A percentile compares a stretch with the other conserved stretches of the same genome.
phyloP scores from a whole-genome alignment of 2,888 invertebrate species.

The Zaprionus obscuricornis region DNA sequence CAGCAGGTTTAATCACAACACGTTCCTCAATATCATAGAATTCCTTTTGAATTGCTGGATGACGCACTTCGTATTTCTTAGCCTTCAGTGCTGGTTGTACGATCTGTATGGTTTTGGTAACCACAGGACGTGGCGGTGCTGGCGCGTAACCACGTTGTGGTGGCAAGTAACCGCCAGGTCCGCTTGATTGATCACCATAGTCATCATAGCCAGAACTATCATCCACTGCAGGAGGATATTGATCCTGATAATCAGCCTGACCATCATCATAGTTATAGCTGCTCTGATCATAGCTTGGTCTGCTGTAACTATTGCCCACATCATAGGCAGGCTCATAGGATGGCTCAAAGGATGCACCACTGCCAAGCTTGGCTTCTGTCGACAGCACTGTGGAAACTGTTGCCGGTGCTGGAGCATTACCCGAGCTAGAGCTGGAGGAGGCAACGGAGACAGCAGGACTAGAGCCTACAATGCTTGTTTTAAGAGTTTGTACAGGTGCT shows the following conservation, averaged over 20 bases:
- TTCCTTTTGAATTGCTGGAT: conserved; percentile 87
- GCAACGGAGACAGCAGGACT: conserved; percentile 14
- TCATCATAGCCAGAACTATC: conserved; percentile 65
- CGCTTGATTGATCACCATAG: conserved; percentile 54
- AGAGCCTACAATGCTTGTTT: background rate
- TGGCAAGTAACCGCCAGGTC: conserved; percentile 45
- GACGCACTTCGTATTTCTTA: conserved; percentile 85
- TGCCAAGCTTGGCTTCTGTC: conserved; percentile 34
- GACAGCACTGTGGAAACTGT: conserved; percentile 20
- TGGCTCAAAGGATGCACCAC: conserved; percentile 17
- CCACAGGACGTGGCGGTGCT: conserved; percentile 81
- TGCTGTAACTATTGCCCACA: conserved; percentile 57
- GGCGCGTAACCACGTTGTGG: conserved; percentile 55
- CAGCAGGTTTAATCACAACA: conserved; percentile 86
- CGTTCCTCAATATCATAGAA: conserved; percentile 87
- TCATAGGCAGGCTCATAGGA: conserved; percentile 48
- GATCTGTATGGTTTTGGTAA: conserved; percentile 85
- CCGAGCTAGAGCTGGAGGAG: conserved; percentile 16
- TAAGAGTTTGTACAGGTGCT: conserved; percentile 29
- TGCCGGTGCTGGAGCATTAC: conserved; percentile 14
- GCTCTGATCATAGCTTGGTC: conserved; percentile 65
- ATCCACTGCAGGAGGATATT: conserved; percentile 72
- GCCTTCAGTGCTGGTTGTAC: conserved; percentile 86
- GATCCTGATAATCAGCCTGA: conserved; percentile 66
- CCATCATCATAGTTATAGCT: conserved; percentile 62